phyloP scores from a whole-genome alignment of 2,888 invertebrate species.

The Pyrgus malvae region DNA sequence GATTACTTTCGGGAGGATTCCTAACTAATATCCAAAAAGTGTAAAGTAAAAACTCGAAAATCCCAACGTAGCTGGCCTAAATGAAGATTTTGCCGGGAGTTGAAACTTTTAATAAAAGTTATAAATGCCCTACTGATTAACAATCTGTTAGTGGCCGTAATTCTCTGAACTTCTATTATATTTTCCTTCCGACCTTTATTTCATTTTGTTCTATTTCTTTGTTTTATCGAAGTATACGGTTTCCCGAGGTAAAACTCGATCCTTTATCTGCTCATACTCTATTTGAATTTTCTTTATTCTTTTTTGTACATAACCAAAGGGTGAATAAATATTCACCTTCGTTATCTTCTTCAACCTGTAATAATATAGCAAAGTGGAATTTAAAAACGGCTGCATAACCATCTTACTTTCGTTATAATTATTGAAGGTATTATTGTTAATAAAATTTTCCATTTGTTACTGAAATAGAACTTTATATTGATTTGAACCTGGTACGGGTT shows the following conservation, averaged over 20 bases:
- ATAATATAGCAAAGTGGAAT: too few species aligned
- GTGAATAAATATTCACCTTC: too few species aligned
- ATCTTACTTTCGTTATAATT: too few species aligned
- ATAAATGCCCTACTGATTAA: conserved; percentile 38
- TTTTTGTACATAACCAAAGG: too few species aligned
- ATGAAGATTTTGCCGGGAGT: conserved; percentile 9
- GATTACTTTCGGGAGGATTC: conserved; percentile 23
- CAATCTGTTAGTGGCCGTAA: conserved; percentile 38
- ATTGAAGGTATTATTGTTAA: too few species aligned
- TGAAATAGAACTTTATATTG: too few species aligned
- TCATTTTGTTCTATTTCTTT: conserved; percentile 8
- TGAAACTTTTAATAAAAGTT: conserved; percentile 29
- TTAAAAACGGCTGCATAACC: too few species aligned
- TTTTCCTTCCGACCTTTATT: conserved; percentile 14
- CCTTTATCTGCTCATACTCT: not conserved
- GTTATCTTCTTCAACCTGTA: too few species aligned
- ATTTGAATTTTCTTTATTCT: conserved; percentile 2
- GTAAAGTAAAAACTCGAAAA: conserved; percentile 29
- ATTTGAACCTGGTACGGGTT: too few species aligned
- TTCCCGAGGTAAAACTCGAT: not conserved
- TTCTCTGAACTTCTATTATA: conserved; percentile 33
- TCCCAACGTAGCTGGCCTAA: conserved; percentile 30
- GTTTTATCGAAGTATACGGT: conserved; percentile 7
- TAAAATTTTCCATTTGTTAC: too few species aligned
- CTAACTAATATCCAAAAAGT: conserved; percentile 30